Conservation (phyloP, 30 jellyfish, hydroid and myxozoan species). For the Turritopsis rubra region DNA sequence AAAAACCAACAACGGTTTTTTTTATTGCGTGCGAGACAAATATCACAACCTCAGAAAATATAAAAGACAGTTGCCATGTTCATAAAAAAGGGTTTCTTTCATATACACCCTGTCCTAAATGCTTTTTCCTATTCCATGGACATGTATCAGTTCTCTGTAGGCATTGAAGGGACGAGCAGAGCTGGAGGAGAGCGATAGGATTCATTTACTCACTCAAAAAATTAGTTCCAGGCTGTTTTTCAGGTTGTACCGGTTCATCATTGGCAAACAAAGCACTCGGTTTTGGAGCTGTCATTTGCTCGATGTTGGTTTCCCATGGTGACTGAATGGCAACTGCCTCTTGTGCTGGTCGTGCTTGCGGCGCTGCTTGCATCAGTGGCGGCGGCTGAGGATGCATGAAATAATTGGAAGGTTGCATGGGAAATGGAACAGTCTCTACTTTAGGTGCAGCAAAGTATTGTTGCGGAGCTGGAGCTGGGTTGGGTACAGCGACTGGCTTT, state of each 20-base stretch:
- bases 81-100: too few species aligned
- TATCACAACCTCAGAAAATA: too few species aligned
- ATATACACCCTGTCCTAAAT: too few species aligned
- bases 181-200: too few species aligned
- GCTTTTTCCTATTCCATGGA: too few species aligned
- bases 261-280: constrained; percentile 24
- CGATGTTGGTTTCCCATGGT: constrained; percentile 1
- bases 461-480: constrained; percentile 16
- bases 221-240: constrained; percentile 33
- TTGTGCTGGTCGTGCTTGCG: neutral
- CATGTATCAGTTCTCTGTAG: too few species aligned
- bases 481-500: neutral
- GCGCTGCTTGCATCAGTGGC: constrained; percentile 5
- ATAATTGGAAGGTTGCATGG: neutral
- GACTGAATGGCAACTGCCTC: constrained; percentile 23
- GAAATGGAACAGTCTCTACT: constrained; percentile 12
- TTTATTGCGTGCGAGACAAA: too few species aligned
- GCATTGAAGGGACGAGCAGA: too few species aligned
- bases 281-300: constrained; percentile 31
- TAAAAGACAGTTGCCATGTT: too few species aligned
- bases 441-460: constrained; percentile 5
- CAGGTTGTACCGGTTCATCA: constrained; percentile 22
- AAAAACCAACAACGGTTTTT: too few species aligned
- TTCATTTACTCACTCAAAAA: constrained; percentile 29
- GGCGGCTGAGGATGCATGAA: constrained; percentile 14